A percentile compares a stretch with the other conserved stretches of the same genome.
Evolutionary conservation across 1,140 invertebrate genomes (phyloP).

Genomic region (Drosophila ficusphila): DNA sequence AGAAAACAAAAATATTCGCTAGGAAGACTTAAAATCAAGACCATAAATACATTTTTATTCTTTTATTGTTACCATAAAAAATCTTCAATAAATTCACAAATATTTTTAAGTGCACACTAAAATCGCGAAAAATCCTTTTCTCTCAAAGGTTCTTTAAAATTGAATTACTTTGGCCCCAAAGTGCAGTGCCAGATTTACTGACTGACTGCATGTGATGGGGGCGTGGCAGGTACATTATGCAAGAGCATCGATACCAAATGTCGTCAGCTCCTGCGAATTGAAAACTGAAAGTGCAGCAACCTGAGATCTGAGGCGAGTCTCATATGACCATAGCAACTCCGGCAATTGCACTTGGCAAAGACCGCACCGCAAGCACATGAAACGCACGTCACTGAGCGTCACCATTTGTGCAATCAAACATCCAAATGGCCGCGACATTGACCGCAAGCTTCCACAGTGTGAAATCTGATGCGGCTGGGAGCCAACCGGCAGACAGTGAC

Average conservation of each 20-base stretch:
- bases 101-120: neutral
- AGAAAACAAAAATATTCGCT: no score
- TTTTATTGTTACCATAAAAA: no score
- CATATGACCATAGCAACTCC: slow-evolving; percentile 35
- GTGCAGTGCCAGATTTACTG: neutral
- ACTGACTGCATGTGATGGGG: neutral
- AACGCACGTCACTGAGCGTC: slow-evolving; percentile 21
- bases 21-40: no score
- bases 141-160: neutral
- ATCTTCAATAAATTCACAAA: no score
- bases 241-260: slow-evolving; percentile 42
- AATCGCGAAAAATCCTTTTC: neutral
- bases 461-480: slow-evolving; percentile 48
- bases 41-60: neutral
- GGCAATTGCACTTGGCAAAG: slow-evolving; percentile 49
- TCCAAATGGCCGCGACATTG: slow-evolving; percentile 52
- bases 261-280: slow-evolving; percentile 38
- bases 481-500: neutral
- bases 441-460: slow-evolving; percentile 36
- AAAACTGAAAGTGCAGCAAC: slow-evolving; percentile 66
- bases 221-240: slow-evolving; percentile 47
- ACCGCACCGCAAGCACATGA: slow-evolving; percentile 39
- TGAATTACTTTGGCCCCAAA: neutral
- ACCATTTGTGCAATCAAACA: slow-evolving; percentile 54
- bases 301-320: slow-evolving; percentile 44